phyloP scores from a whole-genome alignment of 1,140 invertebrate genomes.

The Pseudomyrmex pallidus region DNA sequence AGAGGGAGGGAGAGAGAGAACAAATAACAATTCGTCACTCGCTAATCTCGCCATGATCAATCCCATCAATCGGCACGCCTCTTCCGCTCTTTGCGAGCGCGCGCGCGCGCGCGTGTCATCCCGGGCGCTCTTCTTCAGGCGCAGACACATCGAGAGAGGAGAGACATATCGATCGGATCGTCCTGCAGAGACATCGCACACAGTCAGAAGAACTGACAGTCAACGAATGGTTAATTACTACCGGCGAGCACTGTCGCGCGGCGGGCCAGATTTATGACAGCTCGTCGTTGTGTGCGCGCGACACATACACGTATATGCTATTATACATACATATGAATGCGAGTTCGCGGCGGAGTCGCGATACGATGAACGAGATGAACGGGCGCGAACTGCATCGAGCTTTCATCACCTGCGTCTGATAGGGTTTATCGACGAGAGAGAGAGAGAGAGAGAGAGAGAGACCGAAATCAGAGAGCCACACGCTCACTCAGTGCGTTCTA shows the following conservation, averaged over 20 bases:
- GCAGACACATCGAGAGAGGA: not conserved
- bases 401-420: conserved; percentile 72
- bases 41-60: conserved; percentile 54
- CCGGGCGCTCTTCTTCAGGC: conserved; percentile 14
- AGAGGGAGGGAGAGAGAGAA: not conserved
- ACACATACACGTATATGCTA: not conserved
- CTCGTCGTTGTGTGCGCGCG: conserved; percentile 10
- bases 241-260: conserved; percentile 33
- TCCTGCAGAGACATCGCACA: not conserved
- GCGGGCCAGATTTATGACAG: conserved; percentile 60
- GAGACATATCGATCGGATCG: conserved; percentile 16
- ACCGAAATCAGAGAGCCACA: not conserved
- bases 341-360: not conserved
- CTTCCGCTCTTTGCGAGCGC: conserved; percentile 4
- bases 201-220: conserved; percentile 34
- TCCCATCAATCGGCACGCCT: conserved; percentile 50
- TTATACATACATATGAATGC: not conserved
- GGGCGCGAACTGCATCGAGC: conserved; percentile 35
- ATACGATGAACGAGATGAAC: conserved; percentile 48
- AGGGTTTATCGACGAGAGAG: conserved; percentile 62
- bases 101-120: not conserved
- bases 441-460: not conserved
- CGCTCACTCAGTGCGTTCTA: not conserved
- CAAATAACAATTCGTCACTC: conserved; percentile 59
- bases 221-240: conserved; percentile 62